Evolutionary conservation across 2,888 invertebrate genomes (phyloP).

Genomic region (Diplolepis rosae): DNA sequence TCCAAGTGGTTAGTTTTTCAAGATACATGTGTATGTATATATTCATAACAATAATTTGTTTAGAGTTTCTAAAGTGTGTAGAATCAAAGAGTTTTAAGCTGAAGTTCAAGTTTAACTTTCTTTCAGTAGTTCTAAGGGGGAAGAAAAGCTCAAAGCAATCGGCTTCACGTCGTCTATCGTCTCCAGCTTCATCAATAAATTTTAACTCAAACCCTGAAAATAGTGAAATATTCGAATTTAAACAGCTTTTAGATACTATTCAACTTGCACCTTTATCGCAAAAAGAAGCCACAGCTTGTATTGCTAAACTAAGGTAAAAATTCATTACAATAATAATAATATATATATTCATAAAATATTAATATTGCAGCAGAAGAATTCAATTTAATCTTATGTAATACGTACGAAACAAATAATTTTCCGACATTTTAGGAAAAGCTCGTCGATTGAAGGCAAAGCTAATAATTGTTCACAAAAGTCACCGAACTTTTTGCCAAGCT

Average conservation of each 20-base stretch:
- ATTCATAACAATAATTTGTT: too few species aligned
- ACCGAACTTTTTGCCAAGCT: constrained; percentile 48
- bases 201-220: constrained; percentile 53
- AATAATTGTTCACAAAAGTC: constrained; percentile 49
- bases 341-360: too few species aligned
- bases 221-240: constrained; percentile 58
- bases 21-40: too few species aligned
- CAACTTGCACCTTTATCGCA: constrained; percentile 55
- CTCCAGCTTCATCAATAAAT: constrained; percentile 56
- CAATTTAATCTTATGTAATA: neutral
- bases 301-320: constrained; percentile 57
- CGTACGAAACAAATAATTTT: neutral
- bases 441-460: constrained; percentile 49
- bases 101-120: neutral
- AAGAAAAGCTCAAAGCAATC: constrained; percentile 60
- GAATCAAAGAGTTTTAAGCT: neutral
- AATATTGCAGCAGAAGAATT: too few species aligned
- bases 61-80: neutral
- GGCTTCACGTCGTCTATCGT: constrained; percentile 59
- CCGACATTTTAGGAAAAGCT: constrained; percentile 52
- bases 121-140: constrained; percentile 60
- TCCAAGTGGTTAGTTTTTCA: constrained; percentile 60
- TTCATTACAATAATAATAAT: neutral
- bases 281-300: constrained; percentile 53
- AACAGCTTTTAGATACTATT: constrained; percentile 60